Evolutionary conservation across 1,140 invertebrate species (phyloP), one percentile per base, ranked within the genome.

Genomic region (Myzus persicae): DNA sequence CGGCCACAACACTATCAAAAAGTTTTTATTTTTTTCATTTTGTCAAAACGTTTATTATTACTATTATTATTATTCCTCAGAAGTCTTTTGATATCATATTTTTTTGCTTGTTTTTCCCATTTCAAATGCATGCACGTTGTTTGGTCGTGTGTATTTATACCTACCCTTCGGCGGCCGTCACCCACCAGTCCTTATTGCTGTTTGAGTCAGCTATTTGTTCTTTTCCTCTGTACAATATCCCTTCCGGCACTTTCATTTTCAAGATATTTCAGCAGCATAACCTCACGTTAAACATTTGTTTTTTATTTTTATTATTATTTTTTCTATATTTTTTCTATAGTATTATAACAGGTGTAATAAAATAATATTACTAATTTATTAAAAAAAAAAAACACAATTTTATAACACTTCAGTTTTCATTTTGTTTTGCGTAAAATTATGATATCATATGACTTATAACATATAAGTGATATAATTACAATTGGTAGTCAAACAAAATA

Each of bases 21-120:
- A 26, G 42, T 92, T 82, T 38, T 82, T 82, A 9, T 26, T 87
- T 87, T 89, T 54, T 89, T 89, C 9, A 38, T 89, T 46, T 82
- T 92, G 26, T 92, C 91, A 92, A 48, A 92, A 48, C 26, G 40
- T 46, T 14, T 46, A 76, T n/a, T 76, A 76, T 76, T 76, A 59
- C 14, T 46, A 76, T n/a, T 76, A 59, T 92, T 85, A 44, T 81
- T 36, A 81, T 92, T 92, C 44, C n/a, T 82, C 48, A 48, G 44
- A 90, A 90, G 76, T 82, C 91, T 92, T 91, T 92, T 85, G 84
- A 51, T 38, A 88, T 42, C 14, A 85, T 92, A 36, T n/a, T 92
- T 81, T 92, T 82, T 92, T 82, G 9, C 59, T 67, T 20, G 31
- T 46, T 88, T n/a, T 42, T 1, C 87, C 46, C 42, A 76, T 91